Base-by-base conservation (phyloP, 2,113 vertebrate species). In the Conger conger region DNA sequence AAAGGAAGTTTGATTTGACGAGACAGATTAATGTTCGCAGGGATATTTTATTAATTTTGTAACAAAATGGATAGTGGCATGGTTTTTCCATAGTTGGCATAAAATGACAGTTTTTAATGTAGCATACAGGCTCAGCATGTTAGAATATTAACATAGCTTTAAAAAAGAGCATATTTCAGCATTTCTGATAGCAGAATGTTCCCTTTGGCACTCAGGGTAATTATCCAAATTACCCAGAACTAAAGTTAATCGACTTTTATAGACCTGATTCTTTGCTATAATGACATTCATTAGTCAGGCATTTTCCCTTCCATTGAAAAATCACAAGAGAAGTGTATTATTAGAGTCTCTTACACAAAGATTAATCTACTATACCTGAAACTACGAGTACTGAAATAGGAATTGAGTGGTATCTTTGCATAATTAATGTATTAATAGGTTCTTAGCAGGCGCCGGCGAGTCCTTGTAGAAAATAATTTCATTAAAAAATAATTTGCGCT, bases 191-290 rank as follows among this genome's bases (percentile, higher is more conserved):
- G 54, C 38, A 30, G 40, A 53, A 23, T 54, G 84, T 40, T 15
- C 79, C 60, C 81, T 80, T 3, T 79, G 57, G 53, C 36, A 80
- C 30, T 84, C 85, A 40, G 84, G 77, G 63, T 83, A 86, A 89
- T 86, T 86, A 86, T 82, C 81, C 53, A 80, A 85, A 89, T 89
- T 82, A 80, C 73, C 79, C 84, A 50, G 76, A 85, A 85, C 83
- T 85, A 80, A 85, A 83, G 18, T 84, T 76, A 81, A 76, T 20
- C 45, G 54, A 33, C 18, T 57, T 77, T 50, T 86, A 83, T 35
- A 80, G 80, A 84, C 37, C 53, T 76, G 45, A 79, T 37, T 38
- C 9, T 68, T 50, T 73, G 63, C 45, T 38, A 63, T 86, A 54
- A 78, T 54, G 50, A 76, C 81, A 23, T 38, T 80, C 80, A 68